phyloP scores from a whole-genome alignment of 92 coral and sea anemone species.

The Blastomussa wellsi region DNA sequence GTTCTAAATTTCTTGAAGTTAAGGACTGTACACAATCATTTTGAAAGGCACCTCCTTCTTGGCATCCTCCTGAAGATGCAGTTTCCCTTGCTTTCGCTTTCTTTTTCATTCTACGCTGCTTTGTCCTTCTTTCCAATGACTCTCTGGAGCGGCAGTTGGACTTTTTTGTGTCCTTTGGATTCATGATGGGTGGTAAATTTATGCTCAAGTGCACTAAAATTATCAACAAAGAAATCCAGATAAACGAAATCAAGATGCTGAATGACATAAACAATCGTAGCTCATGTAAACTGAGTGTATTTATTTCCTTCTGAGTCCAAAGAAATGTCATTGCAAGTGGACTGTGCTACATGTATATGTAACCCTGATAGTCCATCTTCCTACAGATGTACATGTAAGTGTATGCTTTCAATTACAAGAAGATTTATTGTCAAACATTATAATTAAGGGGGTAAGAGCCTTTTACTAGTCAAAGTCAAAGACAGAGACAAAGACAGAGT shows the following conservation, averaged over 20 bases:
- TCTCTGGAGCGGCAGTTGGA: conserved; percentile 3
- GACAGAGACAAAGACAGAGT: no score
- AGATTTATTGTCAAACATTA: no score
- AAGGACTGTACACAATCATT: neutral
- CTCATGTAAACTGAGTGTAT: neutral
- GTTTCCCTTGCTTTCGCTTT: neutral
- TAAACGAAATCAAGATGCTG: neutral
- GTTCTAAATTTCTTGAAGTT: neutral
- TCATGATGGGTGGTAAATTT: neutral
- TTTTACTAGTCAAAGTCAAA: no score
- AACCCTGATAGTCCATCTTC: no score
- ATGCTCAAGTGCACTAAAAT: neutral
- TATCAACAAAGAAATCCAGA: neutral
- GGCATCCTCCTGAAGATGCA: neutral
- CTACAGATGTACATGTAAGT: no score
- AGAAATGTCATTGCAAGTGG: no score
- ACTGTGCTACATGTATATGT: no score
- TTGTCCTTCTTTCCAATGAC: neutral
- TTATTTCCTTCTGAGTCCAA: neutral
- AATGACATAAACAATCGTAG: neutral
- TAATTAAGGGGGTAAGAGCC: no score
- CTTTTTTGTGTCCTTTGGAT: neutral
- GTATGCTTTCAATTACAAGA: no score
- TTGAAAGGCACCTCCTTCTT: neutral
- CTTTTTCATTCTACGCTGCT: neutral